These are phyloP conservation scores for Platorchestia sp. DNA, from an alignment of 1,140 invertebrate species.

Conservation along the genomic window DNA sequence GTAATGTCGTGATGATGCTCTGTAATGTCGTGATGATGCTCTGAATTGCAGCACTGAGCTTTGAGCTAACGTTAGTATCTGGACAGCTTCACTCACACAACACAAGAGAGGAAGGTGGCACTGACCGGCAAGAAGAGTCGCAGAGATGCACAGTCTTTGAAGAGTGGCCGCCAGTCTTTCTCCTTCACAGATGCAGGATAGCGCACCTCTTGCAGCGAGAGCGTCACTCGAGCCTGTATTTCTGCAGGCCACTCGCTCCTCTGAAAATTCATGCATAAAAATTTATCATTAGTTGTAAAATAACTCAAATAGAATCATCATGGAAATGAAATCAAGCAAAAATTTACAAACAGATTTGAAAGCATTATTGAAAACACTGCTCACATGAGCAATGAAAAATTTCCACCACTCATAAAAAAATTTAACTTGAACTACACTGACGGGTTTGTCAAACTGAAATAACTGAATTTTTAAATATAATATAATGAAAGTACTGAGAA, in stretches of 20 bases:
- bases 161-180: constrained; percentile 19
- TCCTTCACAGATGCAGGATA: constrained; percentile 45
- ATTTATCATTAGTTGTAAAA: not conserved
- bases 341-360: not conserved
- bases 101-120: not conserved
- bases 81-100: not conserved
- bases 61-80: not conserved
- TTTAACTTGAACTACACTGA: no score
- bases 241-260: constrained; percentile 18
- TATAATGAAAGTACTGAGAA: no score
- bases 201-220: constrained; percentile 10
- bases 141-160: constrained; percentile 53
- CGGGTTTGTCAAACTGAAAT: no score
- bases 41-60: not conserved
- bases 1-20: no score
- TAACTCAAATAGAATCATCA: not conserved
- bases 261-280: not conserved
- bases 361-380: not conserved
- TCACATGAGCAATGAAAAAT: no score
- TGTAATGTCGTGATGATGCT: no score
- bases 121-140: constrained; percentile 56
- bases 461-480: no score
- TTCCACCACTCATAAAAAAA: no score
- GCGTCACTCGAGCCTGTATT: not conserved
- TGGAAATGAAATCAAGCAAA: not conserved